phyloP scores from a whole-genome alignment of 1,140 invertebrate genomes.

The Cecropterus lyciades region DNA sequence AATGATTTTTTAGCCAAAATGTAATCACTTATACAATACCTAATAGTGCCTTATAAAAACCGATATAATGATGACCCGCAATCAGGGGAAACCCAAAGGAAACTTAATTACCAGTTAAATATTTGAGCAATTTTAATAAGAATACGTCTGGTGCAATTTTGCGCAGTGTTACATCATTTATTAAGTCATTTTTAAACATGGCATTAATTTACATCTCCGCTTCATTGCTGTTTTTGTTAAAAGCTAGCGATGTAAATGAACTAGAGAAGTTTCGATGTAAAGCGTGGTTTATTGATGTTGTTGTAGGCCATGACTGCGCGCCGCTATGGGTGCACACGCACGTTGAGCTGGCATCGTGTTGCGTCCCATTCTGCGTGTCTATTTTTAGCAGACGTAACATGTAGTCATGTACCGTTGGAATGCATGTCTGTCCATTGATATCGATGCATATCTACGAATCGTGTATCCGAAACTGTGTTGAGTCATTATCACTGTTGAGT shows the following conservation, averaged over 20 bases:
- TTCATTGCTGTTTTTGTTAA: constrained; percentile 48
- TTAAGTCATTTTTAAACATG: constrained; percentile 37
- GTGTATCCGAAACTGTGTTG: constrained; percentile 10
- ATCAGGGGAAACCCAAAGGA: background rate
- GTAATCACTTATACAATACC: too few relatives aligned
- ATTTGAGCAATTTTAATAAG: constrained; percentile 35
- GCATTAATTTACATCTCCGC: constrained; percentile 19
- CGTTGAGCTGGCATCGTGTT: constrained; percentile 36
- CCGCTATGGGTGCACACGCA: constrained; percentile 19
- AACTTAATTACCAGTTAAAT: background rate
- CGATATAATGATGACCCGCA: background rate
- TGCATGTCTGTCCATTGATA: constrained; percentile 29
- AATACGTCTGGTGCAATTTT: constrained; percentile 74
- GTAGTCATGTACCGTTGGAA: constrained; percentile 26
- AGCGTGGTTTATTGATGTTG: constrained; percentile 40
- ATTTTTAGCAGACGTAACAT: constrained; percentile 36
- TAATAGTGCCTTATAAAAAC: too few relatives aligned
- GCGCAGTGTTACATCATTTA: constrained; percentile 69
- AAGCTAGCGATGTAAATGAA: constrained; percentile 39
- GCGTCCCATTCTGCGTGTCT: constrained; percentile 40
- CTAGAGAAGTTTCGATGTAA: constrained; percentile 52
- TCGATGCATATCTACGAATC: constrained; percentile 13
- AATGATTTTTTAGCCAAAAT: too few relatives aligned
- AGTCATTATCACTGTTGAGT: constrained; percentile 12
- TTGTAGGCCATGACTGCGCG: constrained; percentile 24